Base-by-base conservation (phyloP, 2,797 vertebrate species). In the Poeciliopsis infans region DNA sequence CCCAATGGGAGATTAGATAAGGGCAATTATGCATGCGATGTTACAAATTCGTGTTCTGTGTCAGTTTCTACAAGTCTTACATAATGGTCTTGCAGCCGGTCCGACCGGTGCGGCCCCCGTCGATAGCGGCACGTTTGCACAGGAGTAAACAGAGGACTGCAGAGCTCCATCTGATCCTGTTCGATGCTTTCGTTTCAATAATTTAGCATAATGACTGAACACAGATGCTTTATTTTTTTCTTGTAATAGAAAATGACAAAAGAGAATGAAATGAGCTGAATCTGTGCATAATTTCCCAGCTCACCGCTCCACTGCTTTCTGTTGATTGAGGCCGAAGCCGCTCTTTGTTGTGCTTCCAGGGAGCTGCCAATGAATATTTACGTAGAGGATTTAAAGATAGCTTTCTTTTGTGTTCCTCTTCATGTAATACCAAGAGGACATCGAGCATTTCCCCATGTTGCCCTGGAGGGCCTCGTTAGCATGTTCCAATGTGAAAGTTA, bases 131-230 rank as follows among this genome's bases (percentile, higher is more conserved):
- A 7, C 25, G 64, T 70, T 85, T 76, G 59, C 64, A 79, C 76
- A 75, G 51, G 73, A 69, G 23, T 51, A 81, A 71, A 18, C 59
- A 15, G 66, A 81, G 70, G 33, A 20, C 68, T n/a, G 68, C 74
- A 18, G 43, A 0, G 57, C 79, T 53, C 75, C 76, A 55, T 82
- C 46, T 66, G 75, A 74, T 83, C 74, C 75, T 15, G 53, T 75
- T 81, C 57, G 7, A 83, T 72, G 82, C 77, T 84, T 89, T 88
- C 71, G 93, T 93, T 92, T 88, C 47, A 93, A 92, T 93, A 79
- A 88, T 89, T 93, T 90, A 88, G 75, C 87, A 89, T 92, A 89
- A 90, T 86, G 74, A 87, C 72, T 76, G 18, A 85, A 88, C 82
- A 79, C 77, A 81, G 70, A 89, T 85, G 88, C 2, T 69, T 85